Evolutionary conservation across 1,140 invertebrate genomes (phyloP).

Genomic region (Calliopsis andreniformis): DNA sequence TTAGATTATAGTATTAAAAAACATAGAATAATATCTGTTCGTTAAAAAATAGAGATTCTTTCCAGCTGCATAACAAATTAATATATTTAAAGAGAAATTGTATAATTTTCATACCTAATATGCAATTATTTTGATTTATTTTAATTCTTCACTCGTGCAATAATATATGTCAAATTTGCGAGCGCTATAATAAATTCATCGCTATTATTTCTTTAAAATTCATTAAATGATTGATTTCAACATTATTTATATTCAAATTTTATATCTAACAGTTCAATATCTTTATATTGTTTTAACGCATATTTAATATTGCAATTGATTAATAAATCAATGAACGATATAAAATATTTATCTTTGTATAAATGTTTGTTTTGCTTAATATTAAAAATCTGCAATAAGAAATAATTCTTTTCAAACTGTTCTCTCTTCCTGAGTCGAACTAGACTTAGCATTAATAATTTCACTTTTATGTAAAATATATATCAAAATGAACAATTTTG

Average conservation of each 20-base stretch:
- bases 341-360: slow-evolving; percentile 13
- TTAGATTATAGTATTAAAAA: slow-evolving; percentile 18
- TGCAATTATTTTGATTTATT: slow-evolving; percentile 20
- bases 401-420: slow-evolving; percentile 1
- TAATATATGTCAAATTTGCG: not conserved
- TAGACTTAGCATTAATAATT: slow-evolving; percentile 14
- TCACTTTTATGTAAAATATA: slow-evolving; percentile 6
- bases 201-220: not conserved
- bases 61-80: slow-evolving; percentile 8
- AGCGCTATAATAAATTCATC: not conserved
- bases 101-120: slow-evolving; percentile 12
- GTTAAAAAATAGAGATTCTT: slow-evolving; percentile 26
- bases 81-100: slow-evolving; percentile 16
- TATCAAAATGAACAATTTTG: slow-evolving; percentile 28
- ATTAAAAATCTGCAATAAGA: slow-evolving; percentile 10
- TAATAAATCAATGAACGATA: not conserved
- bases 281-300: slow-evolving; percentile 8
- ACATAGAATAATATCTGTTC: slow-evolving; percentile 2
- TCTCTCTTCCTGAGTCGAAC: not conserved
- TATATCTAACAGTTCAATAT: not conserved
- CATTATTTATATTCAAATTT: slow-evolving; percentile 13
- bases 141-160: not conserved
- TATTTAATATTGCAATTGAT: slow-evolving; percentile 15
- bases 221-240: not conserved
- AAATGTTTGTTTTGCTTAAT: slow-evolving; percentile 6